A percentile compares a stretch with the other conserved stretches of the same genome.
These are phyloP conservation scores for Herpetotheres cachinnans DNA, from an alignment of 2,113 vertebrate genomes.

Conservation along the genomic window DNA sequence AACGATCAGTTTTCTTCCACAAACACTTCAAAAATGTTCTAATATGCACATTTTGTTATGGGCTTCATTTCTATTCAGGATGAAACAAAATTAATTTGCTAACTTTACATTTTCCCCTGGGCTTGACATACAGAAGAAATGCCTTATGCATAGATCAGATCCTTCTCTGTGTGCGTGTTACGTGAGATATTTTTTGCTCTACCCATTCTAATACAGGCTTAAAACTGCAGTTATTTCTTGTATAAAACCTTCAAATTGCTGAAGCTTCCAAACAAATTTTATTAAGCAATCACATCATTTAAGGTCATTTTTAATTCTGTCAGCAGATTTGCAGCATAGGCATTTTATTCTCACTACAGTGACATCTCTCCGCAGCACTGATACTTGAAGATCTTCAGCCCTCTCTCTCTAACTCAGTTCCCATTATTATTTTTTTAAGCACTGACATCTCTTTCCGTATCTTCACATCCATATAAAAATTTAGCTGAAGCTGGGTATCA, in stretches of 20 bases:
- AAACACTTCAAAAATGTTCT: not conserved
- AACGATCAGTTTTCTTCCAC: not conserved
- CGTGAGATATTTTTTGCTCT: not conserved
- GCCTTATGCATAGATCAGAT: not conserved
- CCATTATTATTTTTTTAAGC: constrained; percentile 1
- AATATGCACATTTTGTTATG: not conserved
- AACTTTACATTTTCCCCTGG: not conserved
- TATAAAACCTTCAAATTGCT: not conserved
- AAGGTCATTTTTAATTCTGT: constrained; percentile 33
- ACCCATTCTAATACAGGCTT: not conserved
- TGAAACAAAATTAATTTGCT: not conserved
- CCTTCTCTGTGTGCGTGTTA: not conserved
- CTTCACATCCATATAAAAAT: not conserved
- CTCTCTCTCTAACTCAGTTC: not conserved
- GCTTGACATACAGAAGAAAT: not conserved
- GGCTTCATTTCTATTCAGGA: not conserved
- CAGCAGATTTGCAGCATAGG: not conserved
- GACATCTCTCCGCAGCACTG: not conserved
- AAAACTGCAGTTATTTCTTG: not conserved
- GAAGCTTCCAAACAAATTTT: not conserved
- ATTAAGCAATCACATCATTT: not conserved
- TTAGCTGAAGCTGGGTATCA: constrained; percentile 4
- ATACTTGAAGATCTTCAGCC: not conserved
- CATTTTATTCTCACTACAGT: not conserved
- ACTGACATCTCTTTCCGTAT: constrained; percentile 11